Evolutionary conservation across 2,113 vertebrate species (phyloP).

Genomic region (Oreotrochilus melanogaster): DNA sequence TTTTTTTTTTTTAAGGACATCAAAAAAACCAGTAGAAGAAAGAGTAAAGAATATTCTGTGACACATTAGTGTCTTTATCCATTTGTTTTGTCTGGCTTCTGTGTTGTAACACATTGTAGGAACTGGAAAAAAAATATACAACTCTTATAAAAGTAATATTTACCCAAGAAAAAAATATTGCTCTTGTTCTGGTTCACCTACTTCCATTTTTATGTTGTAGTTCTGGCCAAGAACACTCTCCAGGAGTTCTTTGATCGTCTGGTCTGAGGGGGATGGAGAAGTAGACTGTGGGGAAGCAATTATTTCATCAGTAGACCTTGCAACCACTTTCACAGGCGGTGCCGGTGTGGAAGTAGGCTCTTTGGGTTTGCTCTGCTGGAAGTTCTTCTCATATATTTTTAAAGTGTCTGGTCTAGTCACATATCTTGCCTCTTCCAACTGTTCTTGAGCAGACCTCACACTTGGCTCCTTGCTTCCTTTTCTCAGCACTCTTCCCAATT

Average conservation of each 20-base stretch:
- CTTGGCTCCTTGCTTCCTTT: conserved; percentile 46
- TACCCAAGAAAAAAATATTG: conserved; percentile 50
- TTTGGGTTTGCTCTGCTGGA: conserved; percentile 7
- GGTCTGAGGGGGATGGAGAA: conserved; percentile 64
- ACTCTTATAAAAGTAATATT: conserved; percentile 47
- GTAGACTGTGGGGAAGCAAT: conserved; percentile 76
- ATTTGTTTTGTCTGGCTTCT: conserved; percentile 57
- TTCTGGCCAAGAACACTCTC: conserved; percentile 78
- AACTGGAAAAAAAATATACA: conserved; percentile 58
- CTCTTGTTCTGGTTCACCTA: conserved; percentile 69
- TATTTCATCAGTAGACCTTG: conserved; percentile 77
- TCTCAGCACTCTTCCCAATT: not conserved
- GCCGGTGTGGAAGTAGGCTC: not conserved
- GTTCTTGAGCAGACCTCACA: conserved; percentile 65
- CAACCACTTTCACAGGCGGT: conserved; percentile 12
- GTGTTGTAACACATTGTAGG: conserved; percentile 15
- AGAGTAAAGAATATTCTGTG: not conserved
- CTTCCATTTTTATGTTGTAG: conserved; percentile 70
- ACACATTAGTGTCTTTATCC: not conserved
- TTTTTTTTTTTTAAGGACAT: not conserved
- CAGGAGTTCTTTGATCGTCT: conserved; percentile 75
- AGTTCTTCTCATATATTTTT: not conserved
- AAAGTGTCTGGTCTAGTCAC: not conserved
- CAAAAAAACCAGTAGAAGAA: not conserved
- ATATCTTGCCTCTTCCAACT: not conserved